Conservation (phyloP, 1,140 invertebrate species). For the Acromyrmex charruanus region DNA sequence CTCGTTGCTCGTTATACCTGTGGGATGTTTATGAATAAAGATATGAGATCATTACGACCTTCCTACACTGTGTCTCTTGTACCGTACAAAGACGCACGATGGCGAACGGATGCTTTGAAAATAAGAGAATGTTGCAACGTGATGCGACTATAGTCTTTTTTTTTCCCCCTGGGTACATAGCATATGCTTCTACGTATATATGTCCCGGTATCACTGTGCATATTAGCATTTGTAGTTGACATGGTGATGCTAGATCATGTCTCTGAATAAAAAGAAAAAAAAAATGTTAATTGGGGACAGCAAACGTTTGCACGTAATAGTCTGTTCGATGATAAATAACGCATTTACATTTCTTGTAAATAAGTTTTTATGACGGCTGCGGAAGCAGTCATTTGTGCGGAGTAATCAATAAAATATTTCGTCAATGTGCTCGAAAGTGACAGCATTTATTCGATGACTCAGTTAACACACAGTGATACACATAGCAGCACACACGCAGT, state of each 20-base stretch:
- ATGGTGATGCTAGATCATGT: conserved; percentile 18
- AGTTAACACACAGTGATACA: not conserved
- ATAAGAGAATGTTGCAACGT: conserved; percentile 49
- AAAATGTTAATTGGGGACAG: conserved; percentile 5
- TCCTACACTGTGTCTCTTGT: conserved; percentile 45
- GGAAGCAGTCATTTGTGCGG: not conserved
- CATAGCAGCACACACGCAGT: not conserved
- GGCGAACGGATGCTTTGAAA: conserved; percentile 25
- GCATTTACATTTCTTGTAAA: conserved; percentile 20
- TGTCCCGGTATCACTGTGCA: not conserved
- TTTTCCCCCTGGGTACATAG: conserved; percentile 26
- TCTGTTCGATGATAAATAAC: conserved; percentile 18
- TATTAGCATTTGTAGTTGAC: conserved; percentile 52
- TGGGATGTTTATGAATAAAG: conserved; percentile 59
- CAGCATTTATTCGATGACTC: not conserved
- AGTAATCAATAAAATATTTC: conserved; percentile 17
- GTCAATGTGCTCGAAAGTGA: not conserved
- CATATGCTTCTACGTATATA: not conserved
- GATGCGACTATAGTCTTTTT: conserved; percentile 32
- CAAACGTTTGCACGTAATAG: not conserved
- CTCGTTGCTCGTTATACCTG: not conserved
- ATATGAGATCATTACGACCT: conserved; percentile 61
- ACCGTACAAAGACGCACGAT: conserved; percentile 14
- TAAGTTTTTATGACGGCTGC: conserved; percentile 21
- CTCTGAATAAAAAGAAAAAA: not conserved